Evolutionary conservation across 1,140 invertebrate species (phyloP).

Genomic region (Euschistus heros): DNA sequence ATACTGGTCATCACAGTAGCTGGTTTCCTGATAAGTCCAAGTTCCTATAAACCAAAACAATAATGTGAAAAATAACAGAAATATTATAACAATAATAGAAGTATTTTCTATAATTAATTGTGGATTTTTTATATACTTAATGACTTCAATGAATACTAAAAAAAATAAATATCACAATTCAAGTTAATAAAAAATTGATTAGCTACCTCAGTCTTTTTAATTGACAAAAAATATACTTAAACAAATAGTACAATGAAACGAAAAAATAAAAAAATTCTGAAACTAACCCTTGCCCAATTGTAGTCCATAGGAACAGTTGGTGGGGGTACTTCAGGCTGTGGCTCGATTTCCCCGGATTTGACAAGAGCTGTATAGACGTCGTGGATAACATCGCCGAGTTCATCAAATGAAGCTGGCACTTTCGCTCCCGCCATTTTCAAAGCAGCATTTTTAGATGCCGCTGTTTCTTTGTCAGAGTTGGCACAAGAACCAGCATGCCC

Average conservation of each 20-base stretch:
- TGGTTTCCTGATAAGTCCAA: constrained; percentile 96
- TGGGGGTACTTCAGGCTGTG: constrained; percentile 83
- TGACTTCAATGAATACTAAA: neutral
- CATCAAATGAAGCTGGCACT: constrained; percentile 91
- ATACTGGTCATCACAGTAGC: constrained; percentile 99
- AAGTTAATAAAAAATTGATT: neutral
- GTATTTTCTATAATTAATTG: no score
- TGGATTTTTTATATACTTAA: neutral
- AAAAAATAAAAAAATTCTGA: no score
- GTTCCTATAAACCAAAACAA: constrained; percentile 55
- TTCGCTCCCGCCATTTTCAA: constrained; percentile 71
- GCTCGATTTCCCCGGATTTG: constrained; percentile 68
- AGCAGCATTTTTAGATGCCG: constrained; percentile 81
- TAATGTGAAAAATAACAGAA: no score
- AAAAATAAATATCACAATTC: neutral
- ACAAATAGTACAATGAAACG: no score
- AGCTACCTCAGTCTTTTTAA: no score
- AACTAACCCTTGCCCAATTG: constrained; percentile 81
- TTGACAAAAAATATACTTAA: no score
- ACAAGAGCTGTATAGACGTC: constrained; percentile 74
- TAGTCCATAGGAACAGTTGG: constrained; percentile 99
- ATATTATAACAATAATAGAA: no score
- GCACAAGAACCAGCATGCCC: constrained; percentile 98
- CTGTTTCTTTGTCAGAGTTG: constrained; percentile 90
- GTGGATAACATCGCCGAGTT: constrained; percentile 67